These are phyloP conservation scores for Sphaeramia orbicularis DNA, from an alignment of 2,797 vertebrate species.

Conservation along the genomic window DNA sequence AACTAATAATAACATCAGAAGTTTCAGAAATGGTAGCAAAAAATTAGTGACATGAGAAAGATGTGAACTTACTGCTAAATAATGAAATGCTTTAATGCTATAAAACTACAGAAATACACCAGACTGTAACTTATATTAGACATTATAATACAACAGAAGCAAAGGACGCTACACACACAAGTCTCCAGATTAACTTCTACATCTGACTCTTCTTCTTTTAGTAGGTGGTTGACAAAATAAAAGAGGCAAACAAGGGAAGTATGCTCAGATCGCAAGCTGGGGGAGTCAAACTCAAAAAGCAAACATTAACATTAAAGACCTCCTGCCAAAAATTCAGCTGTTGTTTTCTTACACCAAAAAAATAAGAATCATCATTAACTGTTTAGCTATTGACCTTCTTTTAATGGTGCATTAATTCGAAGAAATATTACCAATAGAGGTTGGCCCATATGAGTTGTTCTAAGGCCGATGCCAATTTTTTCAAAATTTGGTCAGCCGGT, in stretches of 20 bases:
- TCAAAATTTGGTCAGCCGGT: too few species aligned
- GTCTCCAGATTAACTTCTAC: slow-evolving; percentile 3
- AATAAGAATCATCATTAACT: neutral
- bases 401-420: too few species aligned
- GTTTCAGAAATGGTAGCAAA: slow-evolving; percentile 7
- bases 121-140: neutral
- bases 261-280: neutral
- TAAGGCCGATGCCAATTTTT: too few species aligned
- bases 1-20: slow-evolving; percentile 9
- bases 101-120: neutral
- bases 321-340: neutral
- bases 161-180: neutral
- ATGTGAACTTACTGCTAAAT: neutral
- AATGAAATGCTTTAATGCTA: neutral
- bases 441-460: too few species aligned
- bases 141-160: neutral
- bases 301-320: slow-evolving; percentile 8
- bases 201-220: slow-evolving; percentile 1
- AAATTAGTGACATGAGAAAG: neutral
- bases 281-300: neutral
- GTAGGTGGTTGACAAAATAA: slow-evolving; percentile 10
- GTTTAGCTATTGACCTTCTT: neutral
- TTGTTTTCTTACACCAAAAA: neutral
- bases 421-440: too few species aligned
- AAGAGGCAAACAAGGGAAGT: neutral